Evolutionary conservation across 2,888 invertebrate species (phyloP).

Genomic region (Eristalinus aeneus): DNA sequence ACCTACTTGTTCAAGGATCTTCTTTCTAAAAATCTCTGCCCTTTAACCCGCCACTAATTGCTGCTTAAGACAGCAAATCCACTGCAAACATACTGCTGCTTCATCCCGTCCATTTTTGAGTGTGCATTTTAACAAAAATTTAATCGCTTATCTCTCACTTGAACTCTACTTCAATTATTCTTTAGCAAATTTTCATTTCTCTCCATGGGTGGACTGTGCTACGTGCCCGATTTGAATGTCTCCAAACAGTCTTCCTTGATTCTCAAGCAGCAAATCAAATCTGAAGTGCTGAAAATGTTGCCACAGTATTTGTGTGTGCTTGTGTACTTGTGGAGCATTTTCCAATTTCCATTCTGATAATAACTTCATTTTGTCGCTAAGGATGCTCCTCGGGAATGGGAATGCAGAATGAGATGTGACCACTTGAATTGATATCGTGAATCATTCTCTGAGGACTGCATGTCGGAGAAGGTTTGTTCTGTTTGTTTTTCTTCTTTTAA

Average conservation of each 20-base stretch:
- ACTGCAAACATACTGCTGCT: background rate
- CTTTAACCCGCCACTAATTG: background rate
- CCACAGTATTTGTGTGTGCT: background rate
- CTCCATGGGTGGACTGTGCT: background rate
- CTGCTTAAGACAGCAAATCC: background rate
- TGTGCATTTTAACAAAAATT: background rate
- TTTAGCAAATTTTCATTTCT: constrained; percentile 34
- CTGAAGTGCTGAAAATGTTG: constrained; percentile 37
- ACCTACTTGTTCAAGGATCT: too few relatives aligned
- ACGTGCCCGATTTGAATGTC: constrained; percentile 18
- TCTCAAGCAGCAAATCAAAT: constrained; percentile 30
- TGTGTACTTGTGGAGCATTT: constrained; percentile 19
- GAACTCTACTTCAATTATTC: constrained; percentile 15
- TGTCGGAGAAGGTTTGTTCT: background rate
- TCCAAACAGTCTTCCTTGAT: constrained; percentile 1
- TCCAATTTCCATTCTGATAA: constrained; percentile 37
- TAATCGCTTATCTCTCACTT: background rate
- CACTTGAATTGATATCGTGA: constrained; percentile 25
- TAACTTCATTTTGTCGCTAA: constrained; percentile 22
- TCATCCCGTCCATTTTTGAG: background rate
- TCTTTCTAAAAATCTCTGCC: too few relatives aligned
- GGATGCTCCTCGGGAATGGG: constrained; percentile 2
- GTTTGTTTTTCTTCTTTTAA: too few relatives aligned
- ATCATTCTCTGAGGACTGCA: constrained; percentile 10
- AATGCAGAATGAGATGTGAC: constrained; percentile 11